These are phyloP conservation scores for Dermolepida albohirtum DNA, from an alignment of 2,888 invertebrate species.

Conservation along the genomic window DNA sequence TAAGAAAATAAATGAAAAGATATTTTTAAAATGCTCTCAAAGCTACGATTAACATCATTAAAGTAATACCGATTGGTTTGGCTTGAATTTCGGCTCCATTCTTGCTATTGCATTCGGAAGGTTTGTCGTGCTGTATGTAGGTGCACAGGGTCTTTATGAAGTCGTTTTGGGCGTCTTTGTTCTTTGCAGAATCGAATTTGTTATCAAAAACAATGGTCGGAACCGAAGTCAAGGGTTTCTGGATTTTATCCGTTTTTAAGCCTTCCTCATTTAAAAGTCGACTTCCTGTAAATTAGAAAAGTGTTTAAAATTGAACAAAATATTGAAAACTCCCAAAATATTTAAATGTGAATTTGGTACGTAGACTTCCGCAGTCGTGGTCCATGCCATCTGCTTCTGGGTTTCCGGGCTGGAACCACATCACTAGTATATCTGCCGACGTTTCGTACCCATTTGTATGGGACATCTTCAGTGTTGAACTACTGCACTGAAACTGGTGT, in stretches of 20 bases:
- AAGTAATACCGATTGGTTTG: constrained; percentile 26
- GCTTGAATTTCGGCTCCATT: constrained; percentile 43
- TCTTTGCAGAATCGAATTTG: constrained; percentile 70
- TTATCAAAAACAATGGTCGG: constrained; percentile 77
- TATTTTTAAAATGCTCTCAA: constrained; percentile 8
- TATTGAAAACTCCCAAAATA: too few relatives aligned
- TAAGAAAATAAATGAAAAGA: too few relatives aligned
- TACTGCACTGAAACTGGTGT: too few relatives aligned
- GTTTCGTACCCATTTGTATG: too few relatives aligned
- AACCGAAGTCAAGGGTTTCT: constrained; percentile 67
- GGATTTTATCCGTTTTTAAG: constrained; percentile 22
- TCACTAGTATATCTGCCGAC: too few relatives aligned
- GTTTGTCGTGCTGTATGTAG: constrained; percentile 57
- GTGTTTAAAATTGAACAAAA: too few relatives aligned
- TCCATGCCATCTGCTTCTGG: too few relatives aligned
- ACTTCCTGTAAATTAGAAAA: constrained; percentile 59
- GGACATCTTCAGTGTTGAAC: too few relatives aligned
- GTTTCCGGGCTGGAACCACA: too few relatives aligned
- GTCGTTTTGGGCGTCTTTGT: constrained; percentile 69
- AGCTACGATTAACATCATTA: constrained; percentile 4
- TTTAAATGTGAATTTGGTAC: too few relatives aligned
- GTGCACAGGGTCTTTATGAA: constrained; percentile 72
- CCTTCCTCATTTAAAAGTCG: constrained; percentile 69
- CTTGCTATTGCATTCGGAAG: constrained; percentile 53
- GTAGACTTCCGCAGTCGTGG: too few relatives aligned